Conservation (phyloP, 2,888 invertebrate genomes). For the Altica lythri region DNA sequence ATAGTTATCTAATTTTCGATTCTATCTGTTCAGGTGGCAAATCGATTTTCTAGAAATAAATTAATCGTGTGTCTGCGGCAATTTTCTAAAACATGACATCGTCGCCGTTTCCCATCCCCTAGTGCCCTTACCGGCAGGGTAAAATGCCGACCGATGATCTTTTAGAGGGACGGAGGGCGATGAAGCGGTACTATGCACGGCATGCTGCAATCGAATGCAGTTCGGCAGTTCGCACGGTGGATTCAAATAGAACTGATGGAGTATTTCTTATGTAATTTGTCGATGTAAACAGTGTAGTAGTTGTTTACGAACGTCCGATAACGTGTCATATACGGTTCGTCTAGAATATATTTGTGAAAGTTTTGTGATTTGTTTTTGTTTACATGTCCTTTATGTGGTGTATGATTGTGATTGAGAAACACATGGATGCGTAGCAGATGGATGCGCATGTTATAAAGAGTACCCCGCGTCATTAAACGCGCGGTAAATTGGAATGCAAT, state of each 20-base stretch:
- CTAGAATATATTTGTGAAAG: conserved; percentile 19
- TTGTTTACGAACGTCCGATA: not conserved
- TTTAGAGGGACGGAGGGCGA: conserved; percentile 36
- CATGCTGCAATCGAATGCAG: conserved; percentile 37
- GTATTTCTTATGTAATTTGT: conserved; percentile 44
- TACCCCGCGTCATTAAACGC: conserved; percentile 29
- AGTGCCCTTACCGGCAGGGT: conserved; percentile 26
- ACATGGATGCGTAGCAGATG: conserved; percentile 57
- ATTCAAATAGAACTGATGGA: conserved; percentile 46
- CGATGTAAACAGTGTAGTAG: conserved; percentile 32
- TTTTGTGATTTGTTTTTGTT: conserved; percentile 34
- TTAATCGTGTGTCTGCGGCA: conserved; percentile 7
- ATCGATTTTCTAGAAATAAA: conserved; percentile 19
- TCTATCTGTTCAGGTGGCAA: not conserved
- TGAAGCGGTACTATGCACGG: conserved; percentile 42
- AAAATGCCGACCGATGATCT: conserved; percentile 29
- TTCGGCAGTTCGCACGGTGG: conserved; percentile 44
- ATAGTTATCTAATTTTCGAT: not conserved
- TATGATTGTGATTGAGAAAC: conserved; percentile 47
- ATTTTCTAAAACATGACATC: conserved; percentile 20
- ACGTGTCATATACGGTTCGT: conserved; percentile 7
- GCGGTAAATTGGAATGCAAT: conserved; percentile 19
- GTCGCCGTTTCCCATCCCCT: conserved; percentile 24
- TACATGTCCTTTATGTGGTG: conserved; percentile 47
- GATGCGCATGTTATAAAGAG: conserved; percentile 40